A percentile compares a stretch with the other conserved stretches of the same genome.
Evolutionary conservation across 1,140 invertebrate genomes (phyloP).

Genomic region (Amphibalanus amphitrite): DNA sequence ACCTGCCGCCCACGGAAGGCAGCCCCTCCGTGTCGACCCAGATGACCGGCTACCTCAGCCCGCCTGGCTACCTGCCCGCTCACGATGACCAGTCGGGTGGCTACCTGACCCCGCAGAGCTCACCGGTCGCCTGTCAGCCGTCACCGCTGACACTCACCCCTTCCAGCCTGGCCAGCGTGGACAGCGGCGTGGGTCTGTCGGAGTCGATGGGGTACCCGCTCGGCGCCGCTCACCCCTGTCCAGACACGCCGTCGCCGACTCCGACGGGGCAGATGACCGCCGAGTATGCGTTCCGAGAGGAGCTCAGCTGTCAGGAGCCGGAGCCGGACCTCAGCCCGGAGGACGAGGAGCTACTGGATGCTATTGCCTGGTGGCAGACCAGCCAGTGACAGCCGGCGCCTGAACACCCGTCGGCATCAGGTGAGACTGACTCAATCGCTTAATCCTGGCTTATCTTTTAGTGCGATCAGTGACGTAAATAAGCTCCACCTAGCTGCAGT

Average conservation of each 20-base stretch:
- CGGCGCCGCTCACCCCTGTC: neutral
- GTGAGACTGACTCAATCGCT: neutral
- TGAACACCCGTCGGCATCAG: neutral
- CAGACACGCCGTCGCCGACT: constrained; percentile 11
- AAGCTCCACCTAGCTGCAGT: too few relatives aligned
- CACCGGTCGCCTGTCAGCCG: neutral
- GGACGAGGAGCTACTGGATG: constrained; percentile 20
- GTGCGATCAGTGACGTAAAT: too few relatives aligned
- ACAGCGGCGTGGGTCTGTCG: constrained; percentile 13
- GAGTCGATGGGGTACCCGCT: constrained; percentile 6
- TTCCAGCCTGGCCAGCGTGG: constrained; percentile 12
- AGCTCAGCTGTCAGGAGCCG: constrained; percentile 8
- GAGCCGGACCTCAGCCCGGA: constrained; percentile 6
- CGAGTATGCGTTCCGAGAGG: neutral
- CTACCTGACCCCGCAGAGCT: neutral
- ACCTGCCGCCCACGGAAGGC: neutral
- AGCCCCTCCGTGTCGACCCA: neutral
- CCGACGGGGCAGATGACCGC: neutral
- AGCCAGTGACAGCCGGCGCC: constrained; percentile 10
- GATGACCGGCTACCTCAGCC: neutral
- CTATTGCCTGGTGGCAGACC: constrained; percentile 19
- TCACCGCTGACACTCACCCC: constrained; percentile 13
- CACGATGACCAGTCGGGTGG: neutral
- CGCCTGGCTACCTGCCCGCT: neutral
- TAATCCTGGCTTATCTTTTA: too few relatives aligned